Percentiles rank a stretch among this genome's conserved stretches.
Conservation (phyloP, 2,888 invertebrate species). For the Ectemnius lituratus region DNA sequence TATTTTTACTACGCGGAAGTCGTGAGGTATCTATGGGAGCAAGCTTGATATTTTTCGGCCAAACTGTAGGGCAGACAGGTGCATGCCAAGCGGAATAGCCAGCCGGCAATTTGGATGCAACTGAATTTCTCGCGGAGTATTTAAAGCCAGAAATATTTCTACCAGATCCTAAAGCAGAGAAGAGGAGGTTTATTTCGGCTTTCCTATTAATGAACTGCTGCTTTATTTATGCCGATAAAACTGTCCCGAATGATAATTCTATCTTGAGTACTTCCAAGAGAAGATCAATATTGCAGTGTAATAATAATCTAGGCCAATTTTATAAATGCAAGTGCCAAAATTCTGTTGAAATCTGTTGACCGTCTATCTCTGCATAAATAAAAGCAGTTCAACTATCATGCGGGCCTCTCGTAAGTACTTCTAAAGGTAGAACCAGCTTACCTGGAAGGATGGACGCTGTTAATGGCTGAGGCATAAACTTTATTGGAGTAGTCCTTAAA, state of each 20-base stretch:
- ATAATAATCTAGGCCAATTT: too few relatives aligned
- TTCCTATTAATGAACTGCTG: background rate
- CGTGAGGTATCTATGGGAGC: slow-evolving; percentile 72
- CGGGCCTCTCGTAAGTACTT: background rate
- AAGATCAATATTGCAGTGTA: too few relatives aligned
- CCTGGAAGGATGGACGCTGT: slow-evolving; percentile 64
- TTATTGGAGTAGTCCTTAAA: slow-evolving; percentile 71
- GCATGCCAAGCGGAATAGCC: slow-evolving; percentile 72
- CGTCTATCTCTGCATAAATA: too few relatives aligned
- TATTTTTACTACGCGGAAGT: slow-evolving; percentile 70
- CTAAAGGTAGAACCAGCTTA: slow-evolving; percentile 30
- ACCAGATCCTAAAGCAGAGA: slow-evolving; percentile 34
- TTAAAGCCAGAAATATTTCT: slow-evolving; percentile 52
- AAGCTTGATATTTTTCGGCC: slow-evolving; percentile 73
- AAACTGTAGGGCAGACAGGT: slow-evolving; percentile 68
- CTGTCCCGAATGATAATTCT: background rate
- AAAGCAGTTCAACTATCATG: too few relatives aligned
- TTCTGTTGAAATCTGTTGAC: too few relatives aligned
- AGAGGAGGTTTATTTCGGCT: slow-evolving; percentile 12
- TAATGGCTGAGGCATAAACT: slow-evolving; percentile 64
- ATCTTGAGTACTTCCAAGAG: background rate
- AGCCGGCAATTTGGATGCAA: slow-evolving; percentile 60
- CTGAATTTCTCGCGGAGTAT: slow-evolving; percentile 59
- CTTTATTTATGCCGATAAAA: slow-evolving; percentile 4
- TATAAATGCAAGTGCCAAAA: too few relatives aligned